phyloP scores from a whole-genome alignment of 2,797 vertebrate species.

The Phrynocephalus vlangalii region DNA sequence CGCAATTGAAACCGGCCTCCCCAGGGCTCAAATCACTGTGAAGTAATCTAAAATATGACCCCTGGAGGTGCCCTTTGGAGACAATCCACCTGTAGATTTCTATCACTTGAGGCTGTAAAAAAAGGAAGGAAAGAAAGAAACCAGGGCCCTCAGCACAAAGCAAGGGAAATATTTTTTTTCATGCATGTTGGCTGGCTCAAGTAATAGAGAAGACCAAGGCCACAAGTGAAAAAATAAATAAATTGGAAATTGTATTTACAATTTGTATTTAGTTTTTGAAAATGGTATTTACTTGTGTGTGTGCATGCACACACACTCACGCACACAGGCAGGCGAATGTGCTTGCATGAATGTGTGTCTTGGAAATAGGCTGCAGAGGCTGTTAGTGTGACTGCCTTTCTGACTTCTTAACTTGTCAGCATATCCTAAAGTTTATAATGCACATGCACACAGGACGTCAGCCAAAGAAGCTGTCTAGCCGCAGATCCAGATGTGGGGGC shows the following conservation, averaged over 20 bases:
- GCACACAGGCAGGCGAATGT: slow-evolving; percentile 7
- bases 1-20: background rate
- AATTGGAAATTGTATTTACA: slow-evolving; percentile 45
- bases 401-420: slow-evolving; percentile 87
- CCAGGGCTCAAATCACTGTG: background rate
- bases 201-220: slow-evolving; percentile 63
- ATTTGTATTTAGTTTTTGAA: slow-evolving; percentile 59
- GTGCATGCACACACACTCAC: slow-evolving; percentile 46
- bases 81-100: slow-evolving; percentile 24
- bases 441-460: slow-evolving; percentile 83
- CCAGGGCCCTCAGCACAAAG: slow-evolving; percentile 40
- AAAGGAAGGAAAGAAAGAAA: slow-evolving; percentile 53
- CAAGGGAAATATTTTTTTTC: slow-evolving; percentile 73
- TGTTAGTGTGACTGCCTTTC: slow-evolving; percentile 79
- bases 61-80: background rate
- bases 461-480: slow-evolving; percentile 85
- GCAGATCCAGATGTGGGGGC: slow-evolving; percentile 86
- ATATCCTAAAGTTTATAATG: slow-evolving; percentile 85
- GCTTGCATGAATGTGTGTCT: slow-evolving; percentile 54
- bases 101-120: slow-evolving; percentile 45
- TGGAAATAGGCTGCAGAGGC: slow-evolving; percentile 71
- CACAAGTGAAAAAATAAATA: slow-evolving; percentile 68
- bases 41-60: slow-evolving; percentile 23
- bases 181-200: slow-evolving; percentile 65
- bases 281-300: slow-evolving; percentile 68